Percentiles rank a stretch among this genome's conserved stretches.
These are phyloP conservation scores for Oasisia sp. DNA, from an alignment of 2,888 invertebrate species.

Conservation along the genomic window DNA sequence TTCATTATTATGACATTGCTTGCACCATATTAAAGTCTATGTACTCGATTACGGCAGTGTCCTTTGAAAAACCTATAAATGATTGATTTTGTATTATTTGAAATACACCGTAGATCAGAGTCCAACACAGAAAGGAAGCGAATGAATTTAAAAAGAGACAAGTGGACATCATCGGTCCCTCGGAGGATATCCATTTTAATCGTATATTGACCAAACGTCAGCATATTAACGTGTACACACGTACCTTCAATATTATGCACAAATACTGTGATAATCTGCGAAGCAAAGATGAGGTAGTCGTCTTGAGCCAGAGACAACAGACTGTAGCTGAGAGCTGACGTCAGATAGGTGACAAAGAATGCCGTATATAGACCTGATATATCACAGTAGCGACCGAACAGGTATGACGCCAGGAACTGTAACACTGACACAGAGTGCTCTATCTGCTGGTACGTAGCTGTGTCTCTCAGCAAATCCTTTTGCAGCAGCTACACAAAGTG, in stretches of 20 bases:
- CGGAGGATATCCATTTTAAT: no score
- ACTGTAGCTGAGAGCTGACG: background rate
- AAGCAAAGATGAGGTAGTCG: background rate
- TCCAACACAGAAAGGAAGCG: no score
- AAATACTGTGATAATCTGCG: background rate
- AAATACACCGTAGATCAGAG: no score
- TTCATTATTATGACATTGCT: no score
- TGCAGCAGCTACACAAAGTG: background rate
- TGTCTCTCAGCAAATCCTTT: background rate
- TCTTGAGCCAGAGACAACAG: slow-evolving; percentile 1
- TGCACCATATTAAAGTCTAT: no score
- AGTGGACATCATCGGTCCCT: no score
- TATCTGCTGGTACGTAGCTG: background rate
- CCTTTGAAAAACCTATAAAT: no score
- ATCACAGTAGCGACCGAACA: slow-evolving; percentile 4
- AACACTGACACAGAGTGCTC: background rate
- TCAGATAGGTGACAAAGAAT: background rate
- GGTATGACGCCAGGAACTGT: background rate
- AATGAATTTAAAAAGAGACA: no score
- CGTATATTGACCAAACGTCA: no score
- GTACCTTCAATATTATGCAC: background rate
- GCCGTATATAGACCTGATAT: background rate
- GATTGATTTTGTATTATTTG: no score
- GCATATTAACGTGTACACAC: background rate
- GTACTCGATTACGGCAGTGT: no score